These are phyloP conservation scores for Dryococelus australis DNA, from an alignment of 2,888 invertebrate species.

Conservation along the genomic window DNA sequence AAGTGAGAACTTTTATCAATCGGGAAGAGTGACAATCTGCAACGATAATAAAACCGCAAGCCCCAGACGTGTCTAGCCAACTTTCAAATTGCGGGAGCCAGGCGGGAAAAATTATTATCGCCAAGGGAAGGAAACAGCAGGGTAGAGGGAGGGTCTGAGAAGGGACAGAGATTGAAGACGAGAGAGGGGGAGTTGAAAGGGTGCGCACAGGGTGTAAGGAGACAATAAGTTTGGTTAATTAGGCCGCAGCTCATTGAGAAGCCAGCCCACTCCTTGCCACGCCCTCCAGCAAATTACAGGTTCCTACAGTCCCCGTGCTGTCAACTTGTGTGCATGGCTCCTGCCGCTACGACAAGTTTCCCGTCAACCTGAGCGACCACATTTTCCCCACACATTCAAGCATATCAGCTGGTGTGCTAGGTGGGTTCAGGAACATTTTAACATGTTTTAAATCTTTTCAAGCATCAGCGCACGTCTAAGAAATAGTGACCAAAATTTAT, in stretches of 20 bases:
- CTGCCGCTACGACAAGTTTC: not conserved
- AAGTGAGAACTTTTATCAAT: too few species aligned
- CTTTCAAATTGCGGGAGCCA: not conserved
- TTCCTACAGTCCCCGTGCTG: not conserved
- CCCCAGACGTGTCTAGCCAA: not conserved
- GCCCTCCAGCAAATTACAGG: constrained; percentile 24
- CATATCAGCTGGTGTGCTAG: not conserved
- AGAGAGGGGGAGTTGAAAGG: not conserved
- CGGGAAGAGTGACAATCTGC: too few species aligned
- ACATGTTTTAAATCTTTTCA: too few species aligned
- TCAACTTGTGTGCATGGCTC: not conserved
- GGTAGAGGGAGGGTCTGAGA: not conserved
- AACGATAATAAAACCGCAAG: not conserved
- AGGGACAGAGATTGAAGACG: not conserved
- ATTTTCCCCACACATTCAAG: not conserved
- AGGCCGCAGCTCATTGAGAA: constrained; percentile 26
- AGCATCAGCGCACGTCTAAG: too few species aligned
- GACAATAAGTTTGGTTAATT: constrained; percentile 28
- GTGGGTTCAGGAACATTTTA: too few species aligned
- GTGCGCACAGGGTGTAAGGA: constrained; percentile 17
- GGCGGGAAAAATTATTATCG: not conserved
- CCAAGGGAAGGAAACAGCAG: not conserved
- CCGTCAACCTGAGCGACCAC: not conserved
- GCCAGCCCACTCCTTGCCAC: not conserved
- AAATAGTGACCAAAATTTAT: too few species aligned